A percentile compares a stretch with the other conserved stretches of the same genome.
These are phyloP conservation scores for Hafferia zeledoni DNA, from an alignment of 2,797 vertebrate genomes.

Conservation along the genomic window DNA sequence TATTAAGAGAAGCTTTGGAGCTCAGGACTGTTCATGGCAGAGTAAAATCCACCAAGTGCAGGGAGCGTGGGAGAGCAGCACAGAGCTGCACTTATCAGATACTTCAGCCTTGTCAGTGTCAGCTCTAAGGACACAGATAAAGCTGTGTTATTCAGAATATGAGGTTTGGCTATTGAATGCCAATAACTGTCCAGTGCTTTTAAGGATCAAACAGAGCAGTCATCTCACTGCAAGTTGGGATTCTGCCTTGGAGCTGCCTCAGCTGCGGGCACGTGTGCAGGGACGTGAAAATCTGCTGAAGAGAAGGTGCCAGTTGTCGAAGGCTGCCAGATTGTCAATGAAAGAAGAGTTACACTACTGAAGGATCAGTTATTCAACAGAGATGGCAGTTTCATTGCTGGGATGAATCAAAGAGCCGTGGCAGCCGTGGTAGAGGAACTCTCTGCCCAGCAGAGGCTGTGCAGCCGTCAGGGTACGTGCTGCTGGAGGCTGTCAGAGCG, in stretches of 20 bases:
- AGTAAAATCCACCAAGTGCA: not conserved
- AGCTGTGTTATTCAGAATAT: not conserved
- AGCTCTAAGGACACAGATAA: not conserved
- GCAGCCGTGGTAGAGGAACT: not conserved
- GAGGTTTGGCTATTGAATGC: not conserved
- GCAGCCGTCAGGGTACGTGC: accelerated
- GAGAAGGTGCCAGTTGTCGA: not conserved
- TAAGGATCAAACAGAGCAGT: not conserved
- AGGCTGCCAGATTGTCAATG: conserved; percentile 23
- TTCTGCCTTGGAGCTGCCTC: not conserved
- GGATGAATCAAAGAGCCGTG: not conserved
- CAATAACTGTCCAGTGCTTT: not conserved
- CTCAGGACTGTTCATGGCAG: accelerated
- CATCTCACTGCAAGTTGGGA: not conserved
- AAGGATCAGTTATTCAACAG: conserved; percentile 14
- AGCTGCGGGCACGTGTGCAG: not conserved
- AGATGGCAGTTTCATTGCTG: conserved; percentile 23
- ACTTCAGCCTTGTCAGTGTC: not conserved
- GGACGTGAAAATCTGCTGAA: not conserved
- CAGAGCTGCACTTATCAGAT: accelerated
- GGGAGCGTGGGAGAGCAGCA: accelerated
- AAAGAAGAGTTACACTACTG: not conserved
- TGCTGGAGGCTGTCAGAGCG: accelerated
- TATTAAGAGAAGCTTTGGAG: not conserved
- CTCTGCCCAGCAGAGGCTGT: not conserved